Conservation (phyloP, 2,797 vertebrate genomes). For the Coilia nasus region DNA sequence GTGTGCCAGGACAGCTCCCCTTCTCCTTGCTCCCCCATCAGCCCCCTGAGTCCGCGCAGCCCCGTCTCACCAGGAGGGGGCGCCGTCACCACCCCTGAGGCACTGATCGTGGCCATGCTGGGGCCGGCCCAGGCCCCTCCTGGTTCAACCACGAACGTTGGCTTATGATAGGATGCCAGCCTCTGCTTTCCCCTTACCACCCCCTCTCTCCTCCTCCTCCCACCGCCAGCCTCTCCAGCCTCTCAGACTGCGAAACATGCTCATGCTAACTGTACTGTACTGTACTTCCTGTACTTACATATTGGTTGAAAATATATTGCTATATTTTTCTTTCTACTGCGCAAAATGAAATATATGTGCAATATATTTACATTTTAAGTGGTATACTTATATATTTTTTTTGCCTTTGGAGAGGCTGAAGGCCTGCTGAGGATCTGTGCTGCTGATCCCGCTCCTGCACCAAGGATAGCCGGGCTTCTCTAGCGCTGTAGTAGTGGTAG, state of each 20-base stretch:
- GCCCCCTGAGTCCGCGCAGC: slow-evolving; percentile 65
- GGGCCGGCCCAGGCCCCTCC: slow-evolving; percentile 44
- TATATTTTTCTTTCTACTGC: slow-evolving; percentile 7
- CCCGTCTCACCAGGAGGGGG: slow-evolving; percentile 68
- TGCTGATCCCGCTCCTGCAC: background rate
- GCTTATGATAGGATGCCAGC: slow-evolving; percentile 44
- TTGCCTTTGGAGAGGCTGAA: slow-evolving; percentile 2
- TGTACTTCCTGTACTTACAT: background rate
- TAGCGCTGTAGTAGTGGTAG: background rate
- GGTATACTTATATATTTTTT: background rate
- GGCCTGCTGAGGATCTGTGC: background rate
- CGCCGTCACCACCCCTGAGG: slow-evolving; percentile 73
- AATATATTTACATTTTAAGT: slow-evolving; percentile 1
- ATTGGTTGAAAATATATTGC: slow-evolving; percentile 3
- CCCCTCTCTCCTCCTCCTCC: background rate
- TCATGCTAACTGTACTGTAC: background rate
- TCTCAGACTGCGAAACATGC: background rate
- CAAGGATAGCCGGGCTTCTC: background rate
- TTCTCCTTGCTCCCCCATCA: slow-evolving; percentile 68
- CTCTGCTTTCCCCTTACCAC: background rate
- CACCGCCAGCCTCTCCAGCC: background rate
- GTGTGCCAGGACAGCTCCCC: slow-evolving; percentile 66
- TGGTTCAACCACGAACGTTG: slow-evolving; percentile 60
- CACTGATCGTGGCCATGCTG: slow-evolving; percentile 77
- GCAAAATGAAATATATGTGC: slow-evolving; percentile 18